A percentile compares a stretch with the other conserved stretches of the same genome.
These are phyloP conservation scores for Schizotus pectinicornis DNA, from an alignment of 2,888 invertebrate species.

Conservation along the genomic window DNA sequence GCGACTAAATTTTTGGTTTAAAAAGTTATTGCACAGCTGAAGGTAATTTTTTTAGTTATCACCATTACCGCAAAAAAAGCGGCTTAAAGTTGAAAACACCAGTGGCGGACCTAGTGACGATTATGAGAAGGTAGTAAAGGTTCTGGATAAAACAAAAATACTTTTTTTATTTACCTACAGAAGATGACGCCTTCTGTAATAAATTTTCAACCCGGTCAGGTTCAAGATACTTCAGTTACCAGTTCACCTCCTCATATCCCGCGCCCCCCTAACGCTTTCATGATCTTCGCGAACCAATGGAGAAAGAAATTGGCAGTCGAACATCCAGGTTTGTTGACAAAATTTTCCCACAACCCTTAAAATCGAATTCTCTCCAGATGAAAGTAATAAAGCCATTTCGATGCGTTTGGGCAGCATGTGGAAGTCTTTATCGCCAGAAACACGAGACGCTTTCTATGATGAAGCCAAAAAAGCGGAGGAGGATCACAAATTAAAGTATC, in stretches of 20 bases:
- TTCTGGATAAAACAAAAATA: no score
- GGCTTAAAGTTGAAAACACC: neutral
- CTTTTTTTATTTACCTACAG: no score
- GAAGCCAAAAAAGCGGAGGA: slow-evolving; percentile 56
- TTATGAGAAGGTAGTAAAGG: no score
- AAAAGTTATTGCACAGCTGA: no score
- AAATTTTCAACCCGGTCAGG: neutral
- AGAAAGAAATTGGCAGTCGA: slow-evolving; percentile 57
- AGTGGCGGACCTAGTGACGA: neutral
- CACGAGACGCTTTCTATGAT: slow-evolving; percentile 57
- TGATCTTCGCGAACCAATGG: slow-evolving; percentile 63
- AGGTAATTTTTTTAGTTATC: no score
- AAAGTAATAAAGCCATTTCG: slow-evolving; percentile 61
- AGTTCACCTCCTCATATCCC: slow-evolving; percentile 47
- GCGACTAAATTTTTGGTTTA: no score
- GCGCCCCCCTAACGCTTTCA: slow-evolving; percentile 62
- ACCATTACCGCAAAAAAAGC: neutral
- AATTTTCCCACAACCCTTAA: slow-evolving; percentile 5
- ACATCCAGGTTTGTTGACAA: slow-evolving; percentile 50
- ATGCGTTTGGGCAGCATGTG: slow-evolving; percentile 60
- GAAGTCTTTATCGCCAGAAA: slow-evolving; percentile 57
- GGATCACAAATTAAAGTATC: slow-evolving; percentile 57
- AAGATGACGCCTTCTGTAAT: neutral
- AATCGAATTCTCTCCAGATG: slow-evolving; percentile 43
- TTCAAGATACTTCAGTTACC: no score